Base-by-base conservation (phyloP, 2,888 invertebrate genomes). In the Enoplolaimus lenunculus region DNA sequence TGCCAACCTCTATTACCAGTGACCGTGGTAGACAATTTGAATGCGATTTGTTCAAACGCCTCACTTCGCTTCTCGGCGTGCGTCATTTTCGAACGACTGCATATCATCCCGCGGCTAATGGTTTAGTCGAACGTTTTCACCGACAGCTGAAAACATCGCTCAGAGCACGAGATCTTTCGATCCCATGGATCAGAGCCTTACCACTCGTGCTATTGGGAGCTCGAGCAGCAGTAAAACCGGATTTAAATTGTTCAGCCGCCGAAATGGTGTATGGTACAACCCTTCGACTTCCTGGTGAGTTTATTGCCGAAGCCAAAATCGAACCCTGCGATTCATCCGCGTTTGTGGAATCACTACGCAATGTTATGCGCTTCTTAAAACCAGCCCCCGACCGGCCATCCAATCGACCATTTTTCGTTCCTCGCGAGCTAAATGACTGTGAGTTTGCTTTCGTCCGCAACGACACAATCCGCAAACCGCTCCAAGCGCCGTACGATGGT, bases 11-110 rank as follows among this genome's bases (percentile, higher is more conserved):
- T 2, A 30, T 66, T 3, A 66, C 34, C 34, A 7, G 33, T n/a
- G 67, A 66, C 67, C 31, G 67, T 13, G 67, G 67, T 2, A 34
- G 33, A 2, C 67, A 66, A 34, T 66, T 66, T 66, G 67, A 66
- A n/a, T 66, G 33, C 3, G 7, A 31, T 30, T n/a, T 66, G 31
- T 66, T 31, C 33, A 21, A 31, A 3, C 2, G n/a, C 13, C 67
- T 66, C 30, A 66, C 34, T 31, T 7, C 3, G n/a, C n/a, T n/a
- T 7, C 34, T 66, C n/a, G 67, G 67, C 7, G n/a, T 66, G 16
- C 2, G 34, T n/a, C 30, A 34, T 7, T 33, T 33, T 16, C 28
- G 67, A 3, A 66, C 30, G 7, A 66, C 67, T 3, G 34, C 34
- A n/a, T 66, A 66, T 31, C 67, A 66, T 34, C 67, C 67, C 31